These are phyloP conservation scores for Nesometra sesokonis DNA, from an alignment of 35 echinoderm and acorn worm genomes.

Conservation along the genomic window DNA sequence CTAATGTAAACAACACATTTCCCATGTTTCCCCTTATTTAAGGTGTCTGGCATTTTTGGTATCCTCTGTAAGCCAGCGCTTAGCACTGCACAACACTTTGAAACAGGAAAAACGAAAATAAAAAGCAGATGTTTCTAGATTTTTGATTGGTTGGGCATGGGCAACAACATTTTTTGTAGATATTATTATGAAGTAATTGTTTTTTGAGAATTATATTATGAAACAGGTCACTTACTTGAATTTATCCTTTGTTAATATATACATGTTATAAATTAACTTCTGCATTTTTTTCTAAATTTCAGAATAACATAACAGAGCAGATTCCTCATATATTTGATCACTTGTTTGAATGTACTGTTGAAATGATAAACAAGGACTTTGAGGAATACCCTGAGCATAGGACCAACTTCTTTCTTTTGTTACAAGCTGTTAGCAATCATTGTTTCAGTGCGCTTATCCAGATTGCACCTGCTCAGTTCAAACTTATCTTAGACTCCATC, in stretches of 20 bases:
- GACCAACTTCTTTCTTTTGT: constrained; percentile 91
- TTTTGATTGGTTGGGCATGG: too few relatives aligned
- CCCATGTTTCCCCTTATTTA: too few relatives aligned
- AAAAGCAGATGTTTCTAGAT: too few relatives aligned
- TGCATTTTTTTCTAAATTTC: constrained; percentile 16
- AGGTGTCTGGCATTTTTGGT: too few relatives aligned
- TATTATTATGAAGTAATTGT: background rate
- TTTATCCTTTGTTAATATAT: too few relatives aligned
- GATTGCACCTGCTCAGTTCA: constrained; percentile 82
- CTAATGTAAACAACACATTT: too few relatives aligned
- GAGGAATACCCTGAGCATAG: constrained; percentile 97
- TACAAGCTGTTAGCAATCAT: constrained; percentile 96
- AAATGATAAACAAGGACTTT: constrained; percentile 99
- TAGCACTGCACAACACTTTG: too few relatives aligned
- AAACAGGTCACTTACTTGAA: background rate
- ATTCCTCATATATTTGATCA: constrained; percentile 87
- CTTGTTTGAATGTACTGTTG: constrained; percentile 89
- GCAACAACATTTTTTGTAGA: too few relatives aligned
- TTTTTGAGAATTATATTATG: background rate
- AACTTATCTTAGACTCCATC: constrained; percentile 90
- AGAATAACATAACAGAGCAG: constrained; percentile 66
- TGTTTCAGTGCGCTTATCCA: constrained; percentile 84
- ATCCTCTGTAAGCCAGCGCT: too few relatives aligned
- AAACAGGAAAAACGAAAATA: too few relatives aligned
- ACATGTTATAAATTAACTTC: too few relatives aligned